These are phyloP conservation scores for Bos javanicus DNA, from an alignment of 2,113 vertebrate species.

Conservation along the genomic window DNA sequence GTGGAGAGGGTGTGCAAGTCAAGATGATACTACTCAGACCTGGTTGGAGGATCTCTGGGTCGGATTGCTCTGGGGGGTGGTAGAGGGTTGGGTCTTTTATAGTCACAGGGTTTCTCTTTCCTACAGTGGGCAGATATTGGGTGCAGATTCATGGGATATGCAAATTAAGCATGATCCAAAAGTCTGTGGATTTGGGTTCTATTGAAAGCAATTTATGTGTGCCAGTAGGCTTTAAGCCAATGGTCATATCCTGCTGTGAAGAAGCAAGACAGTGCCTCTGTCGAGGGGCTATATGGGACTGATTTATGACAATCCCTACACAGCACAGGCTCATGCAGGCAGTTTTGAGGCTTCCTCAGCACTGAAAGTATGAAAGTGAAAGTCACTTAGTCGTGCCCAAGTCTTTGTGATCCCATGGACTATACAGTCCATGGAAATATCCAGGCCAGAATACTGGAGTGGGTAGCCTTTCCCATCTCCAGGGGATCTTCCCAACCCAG, in stretches of 20 bases:
- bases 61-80: fast-evolving
- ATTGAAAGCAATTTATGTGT: background rate
- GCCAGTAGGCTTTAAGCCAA: background rate
- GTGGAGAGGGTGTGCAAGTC: background rate
- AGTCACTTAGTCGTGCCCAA: fast-evolving
- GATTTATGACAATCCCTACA: background rate
- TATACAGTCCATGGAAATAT: background rate
- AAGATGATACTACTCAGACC: background rate
- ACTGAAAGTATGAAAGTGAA: background rate
- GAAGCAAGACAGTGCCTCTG: background rate
- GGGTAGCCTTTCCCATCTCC: background rate
- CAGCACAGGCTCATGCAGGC: background rate
- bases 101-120: background rate
- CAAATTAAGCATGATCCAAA: background rate
- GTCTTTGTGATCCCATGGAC: background rate
- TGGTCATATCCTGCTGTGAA: background rate
- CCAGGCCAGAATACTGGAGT: background rate
- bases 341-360: background rate
- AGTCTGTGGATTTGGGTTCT: background rate
- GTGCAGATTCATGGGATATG: background rate
- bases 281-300: background rate
- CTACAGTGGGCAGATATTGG: background rate
- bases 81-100: background rate
- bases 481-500: background rate
- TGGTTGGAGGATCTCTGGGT: fast-evolving